Base-by-base conservation (phyloP, 2,113 vertebrate species). In the Bos javanicus region DNA sequence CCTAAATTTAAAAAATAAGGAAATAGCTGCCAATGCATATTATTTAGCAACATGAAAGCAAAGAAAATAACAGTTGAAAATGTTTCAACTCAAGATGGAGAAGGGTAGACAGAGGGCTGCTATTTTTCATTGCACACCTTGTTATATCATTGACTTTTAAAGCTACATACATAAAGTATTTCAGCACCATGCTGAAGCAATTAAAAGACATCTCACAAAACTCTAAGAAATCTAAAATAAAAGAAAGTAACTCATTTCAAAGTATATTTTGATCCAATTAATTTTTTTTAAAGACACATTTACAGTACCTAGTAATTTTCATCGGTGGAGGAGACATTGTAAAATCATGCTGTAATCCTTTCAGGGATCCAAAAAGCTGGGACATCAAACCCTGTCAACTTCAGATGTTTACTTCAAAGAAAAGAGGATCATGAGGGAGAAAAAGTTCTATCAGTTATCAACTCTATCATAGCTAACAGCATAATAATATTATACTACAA, bases 181-280 rank as follows among this genome's bases (percentile, higher is more conserved):
- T 93, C 46, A 56, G 57, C 46, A 89, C 83, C 90, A 89, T 46
- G 43, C 6, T 30, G 78, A 92, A 91, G 43, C 67, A 93, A 84
- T 86, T 50, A 90, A 87, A 92, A 93, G 52, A 74, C 30, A 54
- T 52, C 50, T 95, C 19, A 89, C 71, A 92, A 94, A 94, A 93
- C 7, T 30, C 54, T n/a, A 57, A 64, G 52, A 87, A 78, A 89
- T 81, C 23, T 25, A 90, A 92, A 91, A 89, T 64, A 81, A 74
- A 96, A 86, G 11, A 50, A 80, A 88, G 85, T 54, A 76, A 87
- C 33, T 93, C 19, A 62, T 92, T 94, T 86, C 87, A 83, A 91
- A 93, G 30, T 39, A 93, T 30, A 93, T 93, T 95, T 95, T 94
- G 30, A 90, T 84, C 5, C 46, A 52, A 62, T 64, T 92, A 85